Conservation (phyloP, 2,888 invertebrate genomes). For the Horisme vitalbata region DNA sequence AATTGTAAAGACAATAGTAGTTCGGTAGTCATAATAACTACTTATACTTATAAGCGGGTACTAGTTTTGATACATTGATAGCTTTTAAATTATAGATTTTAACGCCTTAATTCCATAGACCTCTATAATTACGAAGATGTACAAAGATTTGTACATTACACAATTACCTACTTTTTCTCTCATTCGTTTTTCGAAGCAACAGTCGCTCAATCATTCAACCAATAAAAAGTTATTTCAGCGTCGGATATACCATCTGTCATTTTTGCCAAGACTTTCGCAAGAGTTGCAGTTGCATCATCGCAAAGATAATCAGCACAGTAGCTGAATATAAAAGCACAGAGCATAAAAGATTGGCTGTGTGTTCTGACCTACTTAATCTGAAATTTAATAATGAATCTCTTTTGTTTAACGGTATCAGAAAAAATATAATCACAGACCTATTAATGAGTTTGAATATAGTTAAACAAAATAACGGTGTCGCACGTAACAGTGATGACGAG, state of each 20-base stretch:
- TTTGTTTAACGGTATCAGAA: slow-evolving; percentile 36
- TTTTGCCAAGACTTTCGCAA: slow-evolving; percentile 65
- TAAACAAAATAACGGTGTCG: too few relatives aligned
- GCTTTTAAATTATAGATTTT: not conserved
- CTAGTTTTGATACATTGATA: not conserved
- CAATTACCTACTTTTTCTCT: not conserved
- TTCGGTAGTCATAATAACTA: not conserved
- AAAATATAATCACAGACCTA: too few relatives aligned
- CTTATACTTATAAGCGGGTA: too few relatives aligned
- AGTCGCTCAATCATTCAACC: slow-evolving; percentile 15
- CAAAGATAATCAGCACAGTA: slow-evolving; percentile 53
- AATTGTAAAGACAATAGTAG: slow-evolving; percentile 28
- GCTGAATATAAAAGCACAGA: slow-evolving; percentile 28
- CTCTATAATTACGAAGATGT: not conserved
- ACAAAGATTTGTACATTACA: not conserved
- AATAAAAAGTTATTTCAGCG: slow-evolving; percentile 37
- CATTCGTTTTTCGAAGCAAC: not conserved
- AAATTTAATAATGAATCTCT: slow-evolving; percentile 52
- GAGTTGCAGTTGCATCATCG: slow-evolving; percentile 62
- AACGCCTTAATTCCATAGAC: not conserved
- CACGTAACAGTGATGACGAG: too few relatives aligned
- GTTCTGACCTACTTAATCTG: slow-evolving; percentile 53
- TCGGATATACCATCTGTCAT: slow-evolving; percentile 40
- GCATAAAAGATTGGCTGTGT: slow-evolving; percentile 40
- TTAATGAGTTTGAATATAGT: too few relatives aligned